Conservation (phyloP, 1,140 invertebrate genomes). For the Aphelinus atriplicis region DNA sequence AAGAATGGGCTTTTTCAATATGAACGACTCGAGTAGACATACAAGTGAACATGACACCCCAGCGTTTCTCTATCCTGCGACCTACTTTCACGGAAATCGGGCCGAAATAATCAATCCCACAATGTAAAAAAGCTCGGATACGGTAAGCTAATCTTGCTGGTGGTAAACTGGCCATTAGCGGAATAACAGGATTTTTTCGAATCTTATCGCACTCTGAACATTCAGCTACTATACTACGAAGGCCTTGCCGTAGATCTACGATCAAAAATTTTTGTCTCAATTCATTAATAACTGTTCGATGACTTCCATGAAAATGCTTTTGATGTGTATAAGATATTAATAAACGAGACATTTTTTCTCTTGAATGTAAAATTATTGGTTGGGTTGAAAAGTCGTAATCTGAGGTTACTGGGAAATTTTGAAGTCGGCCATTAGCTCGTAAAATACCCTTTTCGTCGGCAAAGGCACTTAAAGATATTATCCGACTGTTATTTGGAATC, state of each 20-base stretch:
- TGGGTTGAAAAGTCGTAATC: too few species aligned
- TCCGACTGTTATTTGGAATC: too few species aligned
- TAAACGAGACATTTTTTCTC: too few species aligned
- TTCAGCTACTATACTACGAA: background rate
- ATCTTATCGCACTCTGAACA: conserved; percentile 29
- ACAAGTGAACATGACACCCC: conserved; percentile 51
- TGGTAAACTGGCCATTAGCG: conserved; percentile 27
- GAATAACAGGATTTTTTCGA: background rate
- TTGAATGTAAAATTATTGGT: too few species aligned
- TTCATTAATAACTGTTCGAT: conserved; percentile 45
- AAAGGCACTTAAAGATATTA: too few species aligned
- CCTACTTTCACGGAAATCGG: conserved; percentile 46
- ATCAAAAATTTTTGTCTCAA: conserved; percentile 45
- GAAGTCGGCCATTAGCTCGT: too few species aligned
- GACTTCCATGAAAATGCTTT: conserved; percentile 33
- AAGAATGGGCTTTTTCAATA: conserved; percentile 42
- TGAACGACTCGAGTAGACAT: conserved; percentile 45
- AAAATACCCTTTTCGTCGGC: too few species aligned
- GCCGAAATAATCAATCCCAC: conserved; percentile 52
- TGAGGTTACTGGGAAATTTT: too few species aligned
- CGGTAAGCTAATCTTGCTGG: conserved; percentile 21
- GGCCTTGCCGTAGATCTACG: conserved; percentile 22
- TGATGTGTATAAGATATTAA: conserved; percentile 30
- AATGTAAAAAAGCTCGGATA: conserved; percentile 45
- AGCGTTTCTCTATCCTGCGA: conserved; percentile 49